Evolutionary conservation across 2,888 invertebrate species (phyloP), one percentile per base, ranked within the genome.

Genomic region (Diplazon laetatorius): DNA sequence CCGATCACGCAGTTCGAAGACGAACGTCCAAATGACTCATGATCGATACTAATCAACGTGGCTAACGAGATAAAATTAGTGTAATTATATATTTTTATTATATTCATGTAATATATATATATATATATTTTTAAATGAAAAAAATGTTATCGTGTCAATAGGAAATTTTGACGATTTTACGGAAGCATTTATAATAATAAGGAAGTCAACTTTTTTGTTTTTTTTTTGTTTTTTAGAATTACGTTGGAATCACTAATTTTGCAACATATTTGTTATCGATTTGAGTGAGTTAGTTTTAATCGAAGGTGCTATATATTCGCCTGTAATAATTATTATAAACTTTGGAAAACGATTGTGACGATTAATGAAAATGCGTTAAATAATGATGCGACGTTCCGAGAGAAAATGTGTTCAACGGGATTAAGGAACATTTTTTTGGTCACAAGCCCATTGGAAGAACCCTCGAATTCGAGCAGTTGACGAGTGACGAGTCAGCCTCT

Each of bases 241-340:
- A 14, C 20, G 50, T 39, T 25, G 14, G 12, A 37, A 14, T 48
- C 18, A 63, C 35, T 48, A 63, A 35, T 20, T 30, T 18, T 30
- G 30, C 25, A 25, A 46, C 48, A n/a, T 14, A 39, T 52, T 52
- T 52, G 22, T n/a, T n/a, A 39, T 25, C 22, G 25, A 37, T 25
- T 10, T 66, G 52, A 52, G 39, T 48, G 50, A 66, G 52, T 52
- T 66, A 39, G 25, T 35, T 50, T 66, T 65, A 39, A 65, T 52
- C 50, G 16, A 48, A 9, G 9, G 30, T n/a, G 30, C 6, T 6
- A 30, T 30, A 30, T n/a, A 30, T 30, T 2, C 2, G 4, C 30
- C 30, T 6, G 42, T 12, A 42, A n/a, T 8, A 12, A 42, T 12
- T 8, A 42, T 42, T n/a, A 10, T 8, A 42, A 42, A 12, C 10